Conservation (phyloP, 2,888 invertebrate genomes). For the Pseudanteris insignis region DNA sequence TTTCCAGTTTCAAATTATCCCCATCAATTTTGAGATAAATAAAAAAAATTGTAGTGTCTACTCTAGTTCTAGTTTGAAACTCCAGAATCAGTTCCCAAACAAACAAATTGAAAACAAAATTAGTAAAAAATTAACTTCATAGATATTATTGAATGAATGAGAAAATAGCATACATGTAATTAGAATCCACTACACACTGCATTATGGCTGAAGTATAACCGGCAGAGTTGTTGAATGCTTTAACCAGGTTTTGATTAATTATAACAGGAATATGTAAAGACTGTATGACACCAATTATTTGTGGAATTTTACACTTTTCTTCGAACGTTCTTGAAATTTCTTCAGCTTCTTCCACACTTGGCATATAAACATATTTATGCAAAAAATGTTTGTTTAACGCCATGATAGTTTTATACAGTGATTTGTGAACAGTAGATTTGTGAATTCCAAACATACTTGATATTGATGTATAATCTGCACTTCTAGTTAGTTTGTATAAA, state of each 20-base stretch:
- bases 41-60: too few species aligned
- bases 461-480: conserved; percentile 41
- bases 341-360: conserved; percentile 47
- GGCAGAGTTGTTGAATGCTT: conserved; percentile 45
- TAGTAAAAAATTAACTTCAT: conserved; percentile 1
- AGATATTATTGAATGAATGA: too few species aligned
- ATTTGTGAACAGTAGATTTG: conserved; percentile 48
- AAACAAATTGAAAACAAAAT: too few species aligned
- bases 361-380: conserved; percentile 49
- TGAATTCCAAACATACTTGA: conserved; percentile 49
- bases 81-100: too few species aligned
- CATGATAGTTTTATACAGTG: conserved; percentile 49
- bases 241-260: conserved; percentile 29
- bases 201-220: conserved; percentile 48
- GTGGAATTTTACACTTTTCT: conserved; percentile 48
- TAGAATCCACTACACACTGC: conserved; percentile 49
- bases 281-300: conserved; percentile 53
- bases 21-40: too few species aligned
- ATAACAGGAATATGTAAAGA: conserved; percentile 47
- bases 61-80: too few species aligned
- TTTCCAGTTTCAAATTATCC: too few species aligned
- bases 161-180: conserved; percentile 43
- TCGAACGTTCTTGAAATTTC: conserved; percentile 48
- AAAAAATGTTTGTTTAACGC: conserved; percentile 51
- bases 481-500: conserved; percentile 44